These are phyloP conservation scores for Rhorus exstirpatorius DNA, from an alignment of 2,888 invertebrate genomes.

Conservation along the genomic window DNA sequence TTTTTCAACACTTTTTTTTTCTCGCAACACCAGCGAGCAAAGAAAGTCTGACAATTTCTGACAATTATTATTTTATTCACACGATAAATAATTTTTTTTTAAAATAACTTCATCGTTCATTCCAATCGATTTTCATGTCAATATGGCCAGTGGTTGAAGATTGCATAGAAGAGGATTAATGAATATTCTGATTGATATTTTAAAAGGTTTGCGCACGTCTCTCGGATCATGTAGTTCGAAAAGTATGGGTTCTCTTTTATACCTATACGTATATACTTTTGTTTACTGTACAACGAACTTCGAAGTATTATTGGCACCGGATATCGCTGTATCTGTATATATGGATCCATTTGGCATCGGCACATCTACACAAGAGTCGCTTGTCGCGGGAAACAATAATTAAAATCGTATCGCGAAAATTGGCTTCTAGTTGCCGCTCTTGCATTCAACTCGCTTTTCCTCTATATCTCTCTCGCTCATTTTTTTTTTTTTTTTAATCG, in stretches of 20 bases:
- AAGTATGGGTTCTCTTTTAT: background rate
- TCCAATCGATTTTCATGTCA: background rate
- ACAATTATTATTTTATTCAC: no score
- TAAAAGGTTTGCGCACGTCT: background rate
- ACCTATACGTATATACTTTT: background rate
- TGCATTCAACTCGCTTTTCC: background rate
- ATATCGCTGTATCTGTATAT: background rate
- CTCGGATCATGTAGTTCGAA: background rate
- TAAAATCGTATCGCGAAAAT: slow-evolving; percentile 67
- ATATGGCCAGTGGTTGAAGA: background rate
- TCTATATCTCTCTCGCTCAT: background rate
- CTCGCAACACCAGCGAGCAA: no score
- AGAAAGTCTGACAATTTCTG: no score
- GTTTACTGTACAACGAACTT: background rate
- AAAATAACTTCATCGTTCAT: no score
- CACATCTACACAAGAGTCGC: slow-evolving; percentile 4
- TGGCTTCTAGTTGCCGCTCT: slow-evolving; percentile 59
- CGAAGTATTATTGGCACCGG: background rate
- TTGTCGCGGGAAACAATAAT: slow-evolving; percentile 61
- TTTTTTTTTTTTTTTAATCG: slow-evolving; percentile 13
- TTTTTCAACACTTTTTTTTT: background rate
- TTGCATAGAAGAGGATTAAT: background rate
- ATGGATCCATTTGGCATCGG: background rate
- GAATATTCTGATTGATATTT: slow-evolving; percentile 13
- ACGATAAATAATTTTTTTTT: no score